Evolutionary conservation across 2,888 invertebrate species (phyloP).

Genomic region (Drosophila mettleri): DNA sequence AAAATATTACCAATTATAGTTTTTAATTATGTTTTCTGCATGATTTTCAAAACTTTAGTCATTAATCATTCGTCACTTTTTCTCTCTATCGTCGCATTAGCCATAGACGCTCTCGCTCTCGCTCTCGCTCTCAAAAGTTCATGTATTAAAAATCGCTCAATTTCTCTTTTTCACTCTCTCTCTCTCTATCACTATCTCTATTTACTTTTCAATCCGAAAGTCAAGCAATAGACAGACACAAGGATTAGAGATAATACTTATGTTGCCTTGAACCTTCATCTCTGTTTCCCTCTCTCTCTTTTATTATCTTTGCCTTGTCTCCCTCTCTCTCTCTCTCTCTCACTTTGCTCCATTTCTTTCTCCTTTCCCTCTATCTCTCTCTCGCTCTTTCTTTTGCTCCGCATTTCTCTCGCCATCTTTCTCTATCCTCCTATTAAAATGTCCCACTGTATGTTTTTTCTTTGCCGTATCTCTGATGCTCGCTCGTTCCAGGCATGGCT

Average conservation of each 20-base stretch:
- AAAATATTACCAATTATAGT: not conserved
- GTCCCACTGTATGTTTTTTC: too few species aligned
- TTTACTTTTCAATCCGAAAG: too few species aligned
- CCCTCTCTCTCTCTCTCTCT: not conserved
- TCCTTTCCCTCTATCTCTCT: too few species aligned
- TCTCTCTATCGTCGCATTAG: not conserved
- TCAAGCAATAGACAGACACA: too few species aligned
- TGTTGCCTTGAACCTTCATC: too few species aligned
- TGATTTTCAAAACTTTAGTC: not conserved
- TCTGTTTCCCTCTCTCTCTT: not conserved
- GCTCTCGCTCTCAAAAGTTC: too few species aligned
- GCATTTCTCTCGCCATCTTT: not conserved
- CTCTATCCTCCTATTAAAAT: too few species aligned
- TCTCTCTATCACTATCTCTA: not conserved
- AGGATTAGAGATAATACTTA: too few species aligned
- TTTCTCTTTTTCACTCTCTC: not conserved
- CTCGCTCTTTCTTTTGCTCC: not conserved
- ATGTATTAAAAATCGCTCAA: too few species aligned
- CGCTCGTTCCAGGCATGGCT: too few species aligned
- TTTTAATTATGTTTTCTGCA: not conserved
- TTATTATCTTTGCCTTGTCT: not conserved
- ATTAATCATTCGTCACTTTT: constrained; percentile 8
- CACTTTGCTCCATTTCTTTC: too few species aligned
- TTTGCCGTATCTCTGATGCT: too few species aligned
- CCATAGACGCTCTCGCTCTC: not conserved